These are phyloP conservation scores for Drosophila fulvimacula DNA, from an alignment of 2,888 invertebrate genomes.

Conservation along the genomic window DNA sequence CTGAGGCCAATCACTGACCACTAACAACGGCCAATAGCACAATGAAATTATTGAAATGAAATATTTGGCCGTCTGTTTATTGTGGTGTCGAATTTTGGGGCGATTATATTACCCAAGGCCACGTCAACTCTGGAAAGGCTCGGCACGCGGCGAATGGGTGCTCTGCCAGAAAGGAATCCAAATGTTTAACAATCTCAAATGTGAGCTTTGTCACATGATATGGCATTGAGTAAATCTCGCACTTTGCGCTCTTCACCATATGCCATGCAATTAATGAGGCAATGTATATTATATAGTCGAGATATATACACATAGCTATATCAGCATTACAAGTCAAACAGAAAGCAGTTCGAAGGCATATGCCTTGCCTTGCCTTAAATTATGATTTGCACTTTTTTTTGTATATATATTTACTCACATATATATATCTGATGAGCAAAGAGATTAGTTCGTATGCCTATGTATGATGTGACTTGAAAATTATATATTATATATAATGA, in stretches of 20 bases:
- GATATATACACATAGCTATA: not conserved
- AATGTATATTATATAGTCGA: not conserved
- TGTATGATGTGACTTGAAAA: no score
- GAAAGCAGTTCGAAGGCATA: not conserved
- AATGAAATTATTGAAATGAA: constrained; percentile 72
- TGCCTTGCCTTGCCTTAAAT: not conserved
- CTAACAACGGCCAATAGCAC: constrained; percentile 30
- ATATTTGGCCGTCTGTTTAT: constrained; percentile 49
- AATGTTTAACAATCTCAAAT: constrained; percentile 42
- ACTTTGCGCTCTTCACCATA: not conserved
- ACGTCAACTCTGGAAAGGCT: constrained; percentile 3
- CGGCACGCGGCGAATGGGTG: not conserved
- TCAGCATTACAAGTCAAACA: constrained; percentile 1
- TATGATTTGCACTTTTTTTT: no score
- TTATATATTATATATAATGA: no score
- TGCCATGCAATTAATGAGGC: constrained; percentile 9
- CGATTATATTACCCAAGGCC: constrained; percentile 64
- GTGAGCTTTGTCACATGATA: constrained; percentile 42
- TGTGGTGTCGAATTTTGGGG: constrained; percentile 62
- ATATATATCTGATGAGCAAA: not conserved
- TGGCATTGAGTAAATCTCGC: not conserved
- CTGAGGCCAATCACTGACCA: constrained; percentile 35
- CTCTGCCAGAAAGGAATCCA: constrained; percentile 22
- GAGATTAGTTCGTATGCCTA: no score
- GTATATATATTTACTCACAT: not conserved